Percentiles rank a stretch among this genome's conserved stretches.
These are phyloP conservation scores for Hylomyscus alleni DNA, from an alignment of 2,797 vertebrate species.

Conservation along the genomic window DNA sequence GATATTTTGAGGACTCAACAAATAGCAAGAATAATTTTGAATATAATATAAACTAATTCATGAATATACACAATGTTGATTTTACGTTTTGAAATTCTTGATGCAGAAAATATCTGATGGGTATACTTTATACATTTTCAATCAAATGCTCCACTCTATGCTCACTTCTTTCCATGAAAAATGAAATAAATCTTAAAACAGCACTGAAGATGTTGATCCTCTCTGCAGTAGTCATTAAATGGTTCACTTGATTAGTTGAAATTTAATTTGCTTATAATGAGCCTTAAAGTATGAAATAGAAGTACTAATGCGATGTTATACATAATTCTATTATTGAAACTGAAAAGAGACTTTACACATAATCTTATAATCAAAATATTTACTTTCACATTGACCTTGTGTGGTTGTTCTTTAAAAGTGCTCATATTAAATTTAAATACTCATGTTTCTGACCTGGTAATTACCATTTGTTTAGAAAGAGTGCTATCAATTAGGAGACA, in stretches of 20 bases:
- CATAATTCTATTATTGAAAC: conserved; percentile 45
- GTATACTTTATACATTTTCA: not conserved
- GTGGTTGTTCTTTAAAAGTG: not conserved
- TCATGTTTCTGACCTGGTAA: not conserved
- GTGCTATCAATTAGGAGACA: not conserved
- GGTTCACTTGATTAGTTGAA: conserved; percentile 23
- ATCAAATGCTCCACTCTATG: not conserved
- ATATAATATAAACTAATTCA: not conserved
- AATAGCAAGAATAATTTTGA: not conserved
- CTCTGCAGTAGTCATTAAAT: conserved; percentile 25
- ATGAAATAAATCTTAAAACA: not conserved
- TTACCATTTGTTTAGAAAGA: not conserved
- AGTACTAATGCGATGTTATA: conserved; percentile 38
- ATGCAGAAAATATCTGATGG: not conserved
- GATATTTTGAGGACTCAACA: conserved; percentile 45
- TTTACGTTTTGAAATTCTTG: conserved; percentile 14
- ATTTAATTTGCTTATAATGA: conserved; percentile 65
- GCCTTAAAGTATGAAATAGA: conserved; percentile 24
- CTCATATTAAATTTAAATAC: not conserved
- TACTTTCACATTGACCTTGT: not conserved
- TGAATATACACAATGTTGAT: not conserved
- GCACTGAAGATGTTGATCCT: not conserved
- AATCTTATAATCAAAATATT: conserved; percentile 60
- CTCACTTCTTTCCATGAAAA: not conserved
- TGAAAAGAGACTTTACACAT: not conserved